Evolutionary conservation across 2,888 invertebrate species (phyloP).

Genomic region (Drosophila trichaetosa): DNA sequence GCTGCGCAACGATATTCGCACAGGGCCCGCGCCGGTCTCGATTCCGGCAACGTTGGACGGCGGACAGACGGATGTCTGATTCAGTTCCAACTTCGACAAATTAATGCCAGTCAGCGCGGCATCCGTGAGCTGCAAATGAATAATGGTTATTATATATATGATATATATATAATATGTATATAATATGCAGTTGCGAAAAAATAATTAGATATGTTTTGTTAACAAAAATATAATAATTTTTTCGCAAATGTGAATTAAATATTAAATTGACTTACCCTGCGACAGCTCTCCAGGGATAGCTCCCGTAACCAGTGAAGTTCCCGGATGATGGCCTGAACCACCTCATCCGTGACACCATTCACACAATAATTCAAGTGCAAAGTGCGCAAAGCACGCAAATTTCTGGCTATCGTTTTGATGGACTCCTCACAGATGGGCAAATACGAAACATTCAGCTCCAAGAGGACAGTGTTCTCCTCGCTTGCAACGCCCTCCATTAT

Average conservation of each 20-base stretch:
- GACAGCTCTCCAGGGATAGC: slow-evolving; percentile 88
- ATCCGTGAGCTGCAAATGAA: slow-evolving; percentile 86
- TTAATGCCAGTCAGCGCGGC: slow-evolving; percentile 89
- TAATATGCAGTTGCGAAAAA: not conserved
- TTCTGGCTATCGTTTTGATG: slow-evolving; percentile 87
- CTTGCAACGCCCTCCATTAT: slow-evolving; percentile 87
- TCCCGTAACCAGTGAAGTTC: slow-evolving; percentile 87
- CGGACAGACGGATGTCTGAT: slow-evolving; percentile 58
- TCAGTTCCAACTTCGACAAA: slow-evolving; percentile 63
- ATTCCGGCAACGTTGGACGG: slow-evolving; percentile 39
- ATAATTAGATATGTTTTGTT: too few relatives aligned
- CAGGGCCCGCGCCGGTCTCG: slow-evolving; percentile 24
- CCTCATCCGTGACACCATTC: slow-evolving; percentile 89
- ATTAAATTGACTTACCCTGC: slow-evolving; percentile 60
- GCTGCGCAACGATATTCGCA: slow-evolving; percentile 87
- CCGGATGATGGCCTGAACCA: slow-evolving; percentile 89
- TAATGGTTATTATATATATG: not conserved
- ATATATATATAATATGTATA: not conserved
- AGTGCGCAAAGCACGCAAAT: slow-evolving; percentile 86
- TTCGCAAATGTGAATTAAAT: not conserved
- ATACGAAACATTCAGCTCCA: slow-evolving; percentile 87
- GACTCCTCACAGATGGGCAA: slow-evolving; percentile 88
- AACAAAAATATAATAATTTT: too few relatives aligned
- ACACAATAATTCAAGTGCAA: slow-evolving; percentile 90
- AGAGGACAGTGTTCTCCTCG: slow-evolving; percentile 85